Evolutionary conservation across 2,113 vertebrate genomes (phyloP).

Genomic region (Xiphophorus hellerii): DNA sequence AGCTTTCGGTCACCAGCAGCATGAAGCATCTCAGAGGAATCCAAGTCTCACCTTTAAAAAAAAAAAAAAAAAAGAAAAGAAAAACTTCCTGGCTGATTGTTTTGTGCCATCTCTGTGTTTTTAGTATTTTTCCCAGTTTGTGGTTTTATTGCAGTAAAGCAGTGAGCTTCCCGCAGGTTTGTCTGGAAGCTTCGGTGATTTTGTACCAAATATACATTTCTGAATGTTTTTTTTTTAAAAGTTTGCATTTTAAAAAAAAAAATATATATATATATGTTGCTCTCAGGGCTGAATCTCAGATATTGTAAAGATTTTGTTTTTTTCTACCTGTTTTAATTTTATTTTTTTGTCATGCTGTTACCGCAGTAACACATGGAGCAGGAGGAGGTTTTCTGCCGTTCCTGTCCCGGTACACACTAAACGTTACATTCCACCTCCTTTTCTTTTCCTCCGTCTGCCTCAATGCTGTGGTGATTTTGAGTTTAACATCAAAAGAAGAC

Average conservation of each 20-base stretch:
- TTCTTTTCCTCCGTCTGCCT: slow-evolving; percentile 18
- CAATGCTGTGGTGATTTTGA: slow-evolving; percentile 19
- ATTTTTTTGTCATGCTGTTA: not conserved
- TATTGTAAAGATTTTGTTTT: slow-evolving; percentile 38
- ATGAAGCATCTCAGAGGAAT: not conserved
- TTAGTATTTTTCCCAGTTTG: not conserved
- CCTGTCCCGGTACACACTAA: slow-evolving; percentile 26
- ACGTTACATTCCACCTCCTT: slow-evolving; percentile 61
- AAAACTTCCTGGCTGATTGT: not conserved
- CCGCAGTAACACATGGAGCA: slow-evolving; percentile 15
- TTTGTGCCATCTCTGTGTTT: slow-evolving; percentile 61
- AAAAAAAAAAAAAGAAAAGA: not conserved
- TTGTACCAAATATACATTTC: slow-evolving; percentile 57
- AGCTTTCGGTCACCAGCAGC: too few species aligned
- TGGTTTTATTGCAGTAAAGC: slow-evolving; percentile 15
- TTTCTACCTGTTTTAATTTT: too few species aligned
- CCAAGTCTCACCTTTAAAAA: not conserved
- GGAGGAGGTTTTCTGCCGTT: slow-evolving; percentile 16
- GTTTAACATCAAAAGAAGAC: slow-evolving; percentile 15
- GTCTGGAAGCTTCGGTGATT: slow-evolving; percentile 2
- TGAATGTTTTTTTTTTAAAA: too few species aligned
- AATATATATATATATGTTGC: slow-evolving; percentile 38
- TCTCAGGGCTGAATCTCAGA: slow-evolving; percentile 80
- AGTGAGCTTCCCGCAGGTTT: not conserved
- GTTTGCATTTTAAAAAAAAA: slow-evolving; percentile 20